These are phyloP conservation scores for Bombyx huttoni DNA, from an alignment of 2,888 invertebrate genomes.

Conservation along the genomic window DNA sequence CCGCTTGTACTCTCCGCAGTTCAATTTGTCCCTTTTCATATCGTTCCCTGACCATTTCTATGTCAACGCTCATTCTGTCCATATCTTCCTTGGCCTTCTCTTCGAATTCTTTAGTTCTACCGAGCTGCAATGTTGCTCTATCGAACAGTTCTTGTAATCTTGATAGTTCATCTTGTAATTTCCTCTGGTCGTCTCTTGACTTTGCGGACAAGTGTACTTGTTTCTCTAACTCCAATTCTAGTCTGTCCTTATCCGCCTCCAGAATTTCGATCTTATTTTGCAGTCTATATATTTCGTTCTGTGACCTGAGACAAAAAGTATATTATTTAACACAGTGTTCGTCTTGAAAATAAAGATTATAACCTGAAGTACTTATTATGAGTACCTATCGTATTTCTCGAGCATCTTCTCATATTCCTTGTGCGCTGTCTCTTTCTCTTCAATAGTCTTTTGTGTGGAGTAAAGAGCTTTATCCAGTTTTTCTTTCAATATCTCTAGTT, in stretches of 20 bases:
- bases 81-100: conserved; percentile 91
- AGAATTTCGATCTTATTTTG: conserved; percentile 90
- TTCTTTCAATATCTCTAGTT: conserved; percentile 89
- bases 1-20: conserved; percentile 83
- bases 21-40: conserved; percentile 92
- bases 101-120: conserved; percentile 89
- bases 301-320: conserved; percentile 74
- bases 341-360: no score
- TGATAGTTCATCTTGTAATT: conserved; percentile 88
- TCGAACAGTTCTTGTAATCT: conserved; percentile 92
- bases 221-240: conserved; percentile 89
- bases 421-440: conserved; percentile 89
- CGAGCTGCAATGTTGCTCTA: conserved; percentile 86
- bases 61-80: conserved; percentile 82
- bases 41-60: conserved; percentile 89
- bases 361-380: background rate
- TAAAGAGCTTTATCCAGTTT: conserved; percentile 91
- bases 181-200: conserved; percentile 87
- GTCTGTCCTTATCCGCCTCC: conserved; percentile 88
- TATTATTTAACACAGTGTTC: background rate
- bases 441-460: conserved; percentile 85
- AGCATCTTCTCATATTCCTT: conserved; percentile 93
- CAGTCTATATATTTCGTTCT: conserved; percentile 89
- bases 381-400: conserved; percentile 91
- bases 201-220: conserved; percentile 84